phyloP scores from a whole-genome alignment of 2,888 invertebrate genomes.

The Hypolimnas misippus region DNA sequence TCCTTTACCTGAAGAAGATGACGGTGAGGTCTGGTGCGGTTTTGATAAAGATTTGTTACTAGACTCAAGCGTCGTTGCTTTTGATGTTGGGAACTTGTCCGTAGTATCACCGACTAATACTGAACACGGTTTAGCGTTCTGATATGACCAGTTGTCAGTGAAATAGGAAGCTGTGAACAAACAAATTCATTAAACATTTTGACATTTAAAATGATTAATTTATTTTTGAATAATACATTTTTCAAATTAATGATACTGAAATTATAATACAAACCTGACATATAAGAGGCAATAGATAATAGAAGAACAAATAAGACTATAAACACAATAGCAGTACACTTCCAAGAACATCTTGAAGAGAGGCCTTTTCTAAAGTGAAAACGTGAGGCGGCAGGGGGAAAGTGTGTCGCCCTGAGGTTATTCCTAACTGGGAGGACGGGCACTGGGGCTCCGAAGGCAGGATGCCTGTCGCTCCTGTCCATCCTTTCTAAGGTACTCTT shows the following conservation, averaged over 20 bases:
- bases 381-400: slow-evolving; percentile 88
- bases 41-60: slow-evolving; percentile 87
- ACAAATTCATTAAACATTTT: slow-evolving; percentile 2
- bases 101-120: slow-evolving; percentile 92
- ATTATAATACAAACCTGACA: slow-evolving; percentile 87
- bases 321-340: slow-evolving; percentile 94
- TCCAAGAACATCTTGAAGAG: slow-evolving; percentile 95
- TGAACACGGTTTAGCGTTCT: slow-evolving; percentile 92
- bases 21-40: slow-evolving; percentile 85
- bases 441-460: slow-evolving; percentile 87
- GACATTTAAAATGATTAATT: no score
- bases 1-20: slow-evolving; percentile 81
- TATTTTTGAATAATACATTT: background rate
- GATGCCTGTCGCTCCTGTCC: slow-evolving; percentile 85
- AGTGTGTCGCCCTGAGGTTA: slow-evolving; percentile 89
- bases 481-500: slow-evolving; percentile 81
- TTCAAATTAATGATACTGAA: background rate
- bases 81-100: slow-evolving; percentile 87
- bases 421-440: slow-evolving; percentile 91
- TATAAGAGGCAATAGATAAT: slow-evolving; percentile 92
- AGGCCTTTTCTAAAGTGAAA: slow-evolving; percentile 95
- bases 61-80: slow-evolving; percentile 87
- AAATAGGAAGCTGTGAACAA: slow-evolving; percentile 89
- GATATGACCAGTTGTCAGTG: slow-evolving; percentile 91
- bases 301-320: slow-evolving; percentile 93